A percentile compares a stretch with the other conserved stretches of the same genome.
These are phyloP conservation scores for Procambarus clarkii DNA, from an alignment of 1,140 invertebrate genomes.

Conservation along the genomic window DNA sequence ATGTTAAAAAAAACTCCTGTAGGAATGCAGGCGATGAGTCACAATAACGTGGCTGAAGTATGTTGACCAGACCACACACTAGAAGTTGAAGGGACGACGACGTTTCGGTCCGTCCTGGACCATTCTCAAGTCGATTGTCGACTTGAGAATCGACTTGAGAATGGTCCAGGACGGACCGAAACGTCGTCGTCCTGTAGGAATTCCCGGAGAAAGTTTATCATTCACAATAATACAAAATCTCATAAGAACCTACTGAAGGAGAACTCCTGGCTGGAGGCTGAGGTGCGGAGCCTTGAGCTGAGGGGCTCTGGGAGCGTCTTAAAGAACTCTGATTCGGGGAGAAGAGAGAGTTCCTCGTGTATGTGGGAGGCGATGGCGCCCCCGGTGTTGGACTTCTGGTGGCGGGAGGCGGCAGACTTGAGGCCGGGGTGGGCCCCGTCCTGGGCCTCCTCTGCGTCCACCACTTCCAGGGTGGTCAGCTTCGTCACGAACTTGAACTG, in stretches of 20 bases:
- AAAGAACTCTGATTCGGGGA: slow-evolving; percentile 25
- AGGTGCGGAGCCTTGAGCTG: slow-evolving; percentile 1
- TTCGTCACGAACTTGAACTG: slow-evolving; percentile 57
- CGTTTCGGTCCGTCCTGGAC: too few species aligned
- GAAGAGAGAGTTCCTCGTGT: slow-evolving; percentile 11
- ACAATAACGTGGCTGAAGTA: too few species aligned
- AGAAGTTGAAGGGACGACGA: too few species aligned
- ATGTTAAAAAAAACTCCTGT: too few species aligned
- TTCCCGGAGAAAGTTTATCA: too few species aligned
- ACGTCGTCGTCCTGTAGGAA: too few species aligned
- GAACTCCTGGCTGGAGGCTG: neutral
- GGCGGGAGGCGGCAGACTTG: slow-evolving; percentile 26
- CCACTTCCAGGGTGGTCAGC: slow-evolving; percentile 26
- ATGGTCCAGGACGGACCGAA: too few species aligned
- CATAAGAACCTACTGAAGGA: slow-evolving; percentile 15
- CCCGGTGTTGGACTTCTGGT: slow-evolving; percentile 37
- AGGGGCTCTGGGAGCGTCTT: slow-evolving; percentile 37
- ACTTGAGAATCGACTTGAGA: too few species aligned
- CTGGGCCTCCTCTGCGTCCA: neutral
- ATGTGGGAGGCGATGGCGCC: neutral
- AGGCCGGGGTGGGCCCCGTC: neutral
- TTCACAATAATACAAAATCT: too few species aligned
- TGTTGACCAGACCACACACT: too few species aligned
- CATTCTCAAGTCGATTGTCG: too few species aligned
- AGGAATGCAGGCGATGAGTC: too few species aligned